Base-by-base conservation (phyloP, 1,140 invertebrate species). In the Heliconius nattereri region DNA sequence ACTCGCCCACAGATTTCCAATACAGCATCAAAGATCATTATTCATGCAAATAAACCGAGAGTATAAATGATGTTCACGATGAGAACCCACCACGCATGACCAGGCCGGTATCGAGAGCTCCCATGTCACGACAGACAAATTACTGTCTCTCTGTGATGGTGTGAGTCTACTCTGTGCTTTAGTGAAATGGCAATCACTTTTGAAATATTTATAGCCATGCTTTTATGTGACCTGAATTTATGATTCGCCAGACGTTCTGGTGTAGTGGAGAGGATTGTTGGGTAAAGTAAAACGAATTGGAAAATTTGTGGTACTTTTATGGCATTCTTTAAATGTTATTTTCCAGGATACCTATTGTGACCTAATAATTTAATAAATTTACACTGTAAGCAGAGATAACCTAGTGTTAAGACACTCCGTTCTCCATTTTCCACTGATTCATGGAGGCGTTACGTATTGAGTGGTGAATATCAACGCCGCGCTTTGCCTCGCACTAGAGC, bases 181-280 rank as follows among this genome's bases (percentile, higher is more conserved):
- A 71, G 26, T 71, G 54, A 80, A 80, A 80, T 80, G 66, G 52
- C 71, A 52, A 60, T 80, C 37, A 76, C 79, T 80, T 76, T 76
- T 80, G 75, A 80, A 76, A 76, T 80, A 80, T 80, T 80, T 76
- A 80, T 80, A 54, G 54, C 37, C 74, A 8, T 35, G 40, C 75
- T 57, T 54, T 66, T 76, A 80, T 73, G 71, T 45, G 70, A 54
- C 23, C 75, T 72, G 75, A 73, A 80, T 80, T 73, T 73, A 76
- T 75, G 57, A 79, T 79, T 40, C 16, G 7, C 1, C 32, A n/a
- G 40, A 40, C 49, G 76, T 78, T 54, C 70, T 77, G 35, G 72
- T 54, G 54, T 71, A 71, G 45, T 26, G 35, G 54, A 29, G 7
- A 20, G 26, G 73, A 57, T 32, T 35, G 71, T 35, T n/a, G 20